phyloP scores from a whole-genome alignment of 2,888 invertebrate genomes.

The Agrochola lychnidis region DNA sequence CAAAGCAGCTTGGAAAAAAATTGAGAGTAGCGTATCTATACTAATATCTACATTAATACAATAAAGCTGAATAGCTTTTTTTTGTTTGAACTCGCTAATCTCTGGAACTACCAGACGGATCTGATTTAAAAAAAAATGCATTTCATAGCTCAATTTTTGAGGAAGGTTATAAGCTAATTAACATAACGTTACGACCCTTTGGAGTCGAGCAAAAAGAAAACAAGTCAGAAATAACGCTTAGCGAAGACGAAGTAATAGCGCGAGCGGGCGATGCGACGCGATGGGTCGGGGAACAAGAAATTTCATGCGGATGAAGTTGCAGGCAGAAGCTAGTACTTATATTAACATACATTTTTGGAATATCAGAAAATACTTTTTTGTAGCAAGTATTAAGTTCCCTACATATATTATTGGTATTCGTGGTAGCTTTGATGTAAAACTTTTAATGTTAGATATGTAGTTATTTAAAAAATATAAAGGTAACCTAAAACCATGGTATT shows the following conservation, averaged over 20 bases:
- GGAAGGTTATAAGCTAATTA: not conserved
- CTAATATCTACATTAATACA: not conserved
- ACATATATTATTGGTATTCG: too few species aligned
- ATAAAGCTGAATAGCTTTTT: too few species aligned
- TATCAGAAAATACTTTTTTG: not conserved
- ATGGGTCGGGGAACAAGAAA: not conserved
- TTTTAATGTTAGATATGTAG: not conserved
- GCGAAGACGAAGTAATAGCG: not conserved
- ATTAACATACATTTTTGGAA: not conserved
- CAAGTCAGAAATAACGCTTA: not conserved
- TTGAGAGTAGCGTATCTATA: conserved; percentile 1
- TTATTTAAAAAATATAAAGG: not conserved
- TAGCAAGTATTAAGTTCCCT: not conserved
- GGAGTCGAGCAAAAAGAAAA: not conserved
- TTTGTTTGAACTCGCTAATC: not conserved
- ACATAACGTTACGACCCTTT: not conserved
- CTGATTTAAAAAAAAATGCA: not conserved
- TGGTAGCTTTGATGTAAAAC: not conserved
- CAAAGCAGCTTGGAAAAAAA: conserved; percentile 32
- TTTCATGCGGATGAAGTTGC: not conserved
- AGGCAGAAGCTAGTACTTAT: too few species aligned
- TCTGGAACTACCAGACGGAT: not conserved
- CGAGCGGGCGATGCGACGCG: not conserved
- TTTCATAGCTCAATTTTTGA: not conserved
- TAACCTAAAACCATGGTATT: not conserved